Evolutionary conservation across 2,888 invertebrate species (phyloP).

Genomic region (Euzetes globulus): DNA sequence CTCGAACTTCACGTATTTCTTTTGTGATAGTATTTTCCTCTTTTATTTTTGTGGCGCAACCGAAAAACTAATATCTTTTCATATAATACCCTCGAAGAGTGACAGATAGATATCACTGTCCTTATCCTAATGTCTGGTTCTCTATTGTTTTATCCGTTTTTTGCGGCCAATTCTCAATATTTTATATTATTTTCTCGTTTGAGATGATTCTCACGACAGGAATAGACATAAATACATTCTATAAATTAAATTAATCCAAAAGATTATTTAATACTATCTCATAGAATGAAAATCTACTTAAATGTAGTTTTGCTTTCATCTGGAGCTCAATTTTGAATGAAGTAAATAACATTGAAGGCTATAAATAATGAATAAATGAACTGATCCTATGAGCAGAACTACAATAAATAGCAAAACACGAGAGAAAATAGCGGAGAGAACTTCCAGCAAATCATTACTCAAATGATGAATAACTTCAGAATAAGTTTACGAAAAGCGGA

Average conservation of each 20-base stretch:
- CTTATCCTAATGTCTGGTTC: background rate
- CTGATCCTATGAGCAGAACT: background rate
- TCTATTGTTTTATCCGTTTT: background rate
- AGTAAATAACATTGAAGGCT: background rate
- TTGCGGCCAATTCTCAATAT: constrained; percentile 5
- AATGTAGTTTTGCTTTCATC: background rate
- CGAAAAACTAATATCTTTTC: background rate
- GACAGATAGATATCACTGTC: background rate
- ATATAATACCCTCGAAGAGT: background rate
- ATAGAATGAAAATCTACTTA: background rate
- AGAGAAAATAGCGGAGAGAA: background rate
- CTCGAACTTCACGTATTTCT: background rate
- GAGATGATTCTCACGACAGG: constrained; percentile 6
- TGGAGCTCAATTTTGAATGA: background rate
- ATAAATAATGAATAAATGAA: constrained; percentile 10
- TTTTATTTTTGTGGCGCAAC: background rate
- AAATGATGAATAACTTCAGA: constrained; percentile 11
- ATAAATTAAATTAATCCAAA: constrained; percentile 19
- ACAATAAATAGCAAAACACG: background rate
- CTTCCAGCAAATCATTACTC: background rate
- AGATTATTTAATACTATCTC: background rate
- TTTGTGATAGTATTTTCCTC: background rate
- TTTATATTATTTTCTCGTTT: constrained; percentile 20
- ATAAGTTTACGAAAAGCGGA: background rate
- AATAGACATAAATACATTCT: constrained; percentile 2